A percentile compares a stretch with the other conserved stretches of the same genome.
Conservation (phyloP, 2,797 vertebrate species). For the Gymnothorax reevesii region DNA sequence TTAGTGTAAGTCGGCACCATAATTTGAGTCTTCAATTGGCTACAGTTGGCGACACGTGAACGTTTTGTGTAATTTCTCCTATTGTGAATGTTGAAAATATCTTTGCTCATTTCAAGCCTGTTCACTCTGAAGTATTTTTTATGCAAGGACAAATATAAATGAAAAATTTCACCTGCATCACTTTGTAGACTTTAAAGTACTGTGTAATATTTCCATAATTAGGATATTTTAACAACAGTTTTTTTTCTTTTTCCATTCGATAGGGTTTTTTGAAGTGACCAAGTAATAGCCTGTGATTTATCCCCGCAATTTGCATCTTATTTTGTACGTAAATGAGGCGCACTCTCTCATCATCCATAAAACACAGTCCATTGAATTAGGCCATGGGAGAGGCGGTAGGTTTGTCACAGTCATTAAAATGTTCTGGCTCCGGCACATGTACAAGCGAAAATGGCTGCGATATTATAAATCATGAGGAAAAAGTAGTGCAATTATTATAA, state of each 20-base stretch:
- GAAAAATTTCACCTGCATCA: neutral
- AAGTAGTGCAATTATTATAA: neutral
- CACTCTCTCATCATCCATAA: neutral
- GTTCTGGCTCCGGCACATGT: neutral
- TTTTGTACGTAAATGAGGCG: neutral
- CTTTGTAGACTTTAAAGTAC: neutral
- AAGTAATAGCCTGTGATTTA: neutral
- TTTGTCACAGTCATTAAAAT: neutral
- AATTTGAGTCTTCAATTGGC: too few species aligned
- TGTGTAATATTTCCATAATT: neutral
- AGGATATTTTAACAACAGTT: neutral
- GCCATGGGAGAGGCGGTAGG: neutral
- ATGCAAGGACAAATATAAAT: neutral
- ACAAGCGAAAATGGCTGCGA: neutral
- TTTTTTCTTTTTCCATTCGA: neutral
- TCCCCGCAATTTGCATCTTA: neutral
- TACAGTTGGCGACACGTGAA: neutral
- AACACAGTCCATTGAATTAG: neutral
- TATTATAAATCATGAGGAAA: neutral
- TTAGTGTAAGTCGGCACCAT: neutral
- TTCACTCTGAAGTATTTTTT: slow-evolving; percentile 1
- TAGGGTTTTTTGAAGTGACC: neutral
- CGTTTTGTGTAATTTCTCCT: neutral
- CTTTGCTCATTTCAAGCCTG: neutral
- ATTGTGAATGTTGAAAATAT: neutral